Percentiles rank a stretch among this genome's conserved stretches.
Evolutionary conservation across 2,888 invertebrate species (phyloP).

Genomic region (Lepeophtheirus nordmannii): DNA sequence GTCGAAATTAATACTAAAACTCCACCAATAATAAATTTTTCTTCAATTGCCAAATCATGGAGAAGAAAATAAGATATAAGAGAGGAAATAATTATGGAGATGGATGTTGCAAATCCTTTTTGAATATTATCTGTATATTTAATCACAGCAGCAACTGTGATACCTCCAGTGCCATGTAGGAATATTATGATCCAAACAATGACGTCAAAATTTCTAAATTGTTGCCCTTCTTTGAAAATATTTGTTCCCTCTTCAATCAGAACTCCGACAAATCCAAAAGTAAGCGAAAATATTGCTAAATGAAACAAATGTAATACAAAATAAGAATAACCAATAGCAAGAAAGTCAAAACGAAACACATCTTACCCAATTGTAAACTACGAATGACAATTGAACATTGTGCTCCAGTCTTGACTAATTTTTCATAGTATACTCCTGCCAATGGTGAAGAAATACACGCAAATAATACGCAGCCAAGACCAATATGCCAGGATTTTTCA

Average conservation of each 20-base stretch:
- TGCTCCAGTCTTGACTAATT: conserved; percentile 37
- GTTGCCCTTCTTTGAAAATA: no score
- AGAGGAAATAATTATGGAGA: conserved; percentile 40
- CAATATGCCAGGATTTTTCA: conserved; percentile 27
- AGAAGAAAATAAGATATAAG: conserved; percentile 38
- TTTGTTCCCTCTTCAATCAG: no score
- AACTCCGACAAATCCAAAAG: no score
- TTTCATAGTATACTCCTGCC: conserved; percentile 43
- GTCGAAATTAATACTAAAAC: conserved; percentile 37
- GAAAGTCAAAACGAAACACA: no score
- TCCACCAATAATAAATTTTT: conserved; percentile 32
- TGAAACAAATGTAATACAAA: neutral
- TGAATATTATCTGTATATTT: conserved; percentile 44
- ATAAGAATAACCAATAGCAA: neutral
- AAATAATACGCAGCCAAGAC: conserved; percentile 37
- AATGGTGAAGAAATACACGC: conserved; percentile 41
- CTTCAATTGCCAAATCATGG: conserved; percentile 34
- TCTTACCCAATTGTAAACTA: conserved; percentile 39
- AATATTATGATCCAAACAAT: neutral
- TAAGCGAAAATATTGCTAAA: no score
- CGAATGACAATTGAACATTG: conserved; percentile 38
- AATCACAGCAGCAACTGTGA: conserved; percentile 40
- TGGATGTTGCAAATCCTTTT: conserved; percentile 42
- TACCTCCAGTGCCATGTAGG: conserved; percentile 38
- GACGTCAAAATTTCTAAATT: no score